Conservation (phyloP, 1,140 invertebrate genomes). For the Philotrypesis tridentata region DNA sequence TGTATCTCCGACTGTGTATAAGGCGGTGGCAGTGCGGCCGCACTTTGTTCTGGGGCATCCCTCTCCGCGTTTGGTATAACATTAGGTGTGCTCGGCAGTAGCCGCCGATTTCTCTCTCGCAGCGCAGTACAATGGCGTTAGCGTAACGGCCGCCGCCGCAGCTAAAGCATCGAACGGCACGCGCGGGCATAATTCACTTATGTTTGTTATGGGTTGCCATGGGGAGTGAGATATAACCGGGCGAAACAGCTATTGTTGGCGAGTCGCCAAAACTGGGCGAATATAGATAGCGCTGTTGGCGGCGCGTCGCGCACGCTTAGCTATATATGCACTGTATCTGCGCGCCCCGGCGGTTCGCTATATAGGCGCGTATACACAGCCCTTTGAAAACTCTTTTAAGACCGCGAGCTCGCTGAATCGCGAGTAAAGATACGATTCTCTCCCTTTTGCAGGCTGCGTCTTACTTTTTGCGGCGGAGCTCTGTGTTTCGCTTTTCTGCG, state of each 20-base stretch:
- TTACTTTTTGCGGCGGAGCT: too few relatives aligned
- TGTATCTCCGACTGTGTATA: neutral
- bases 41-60: neutral
- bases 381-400: slow-evolving; percentile 3
- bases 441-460: too few relatives aligned
- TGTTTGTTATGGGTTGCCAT: slow-evolving; percentile 71
- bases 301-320: neutral
- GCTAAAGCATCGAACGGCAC: slow-evolving; percentile 66
- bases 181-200: slow-evolving; percentile 71
- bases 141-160: slow-evolving; percentile 36
- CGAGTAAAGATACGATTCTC: too few relatives aligned
- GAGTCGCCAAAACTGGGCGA: slow-evolving; percentile 64
- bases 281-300: slow-evolving; percentile 56
- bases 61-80: neutral
- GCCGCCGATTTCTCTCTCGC: neutral
- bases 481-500: too few relatives aligned
- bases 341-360: neutral
- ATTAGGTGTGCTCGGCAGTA: neutral
- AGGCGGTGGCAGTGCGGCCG: too few relatives aligned
- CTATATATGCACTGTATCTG: too few relatives aligned
- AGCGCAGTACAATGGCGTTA: neutral
- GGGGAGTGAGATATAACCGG: slow-evolving; percentile 66
- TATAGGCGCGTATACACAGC: neutral
- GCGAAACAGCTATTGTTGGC: slow-evolving; percentile 69
- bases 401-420: neutral